Evolutionary conservation across 2,113 vertebrate species (phyloP), one percentile per base, ranked within the genome.

Genomic region (Melospiza melodia): DNA sequence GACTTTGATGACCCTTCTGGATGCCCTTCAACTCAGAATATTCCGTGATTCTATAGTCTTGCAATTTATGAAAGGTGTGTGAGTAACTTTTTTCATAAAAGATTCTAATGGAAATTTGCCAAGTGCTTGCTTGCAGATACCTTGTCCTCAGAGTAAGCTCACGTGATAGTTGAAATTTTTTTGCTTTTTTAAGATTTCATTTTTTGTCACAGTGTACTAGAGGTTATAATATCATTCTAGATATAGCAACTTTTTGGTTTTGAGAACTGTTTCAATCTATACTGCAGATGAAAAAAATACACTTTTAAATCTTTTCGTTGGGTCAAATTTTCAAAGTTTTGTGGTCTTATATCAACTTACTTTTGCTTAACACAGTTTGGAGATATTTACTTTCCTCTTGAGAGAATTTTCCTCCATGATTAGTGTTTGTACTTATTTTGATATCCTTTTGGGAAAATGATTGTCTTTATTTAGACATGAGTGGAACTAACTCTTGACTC

Each of bases 321-420:
- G 6, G 1, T 51, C 46, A 63, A 33, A 6, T 57, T 84, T 78
- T 78, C 20, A 22, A 58, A 49, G 5, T 41, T 80, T 13, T 71
- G 4, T 14, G 13, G 0, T 7, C 54, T 77, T 58, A 41, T 12
- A 55, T 35, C 2, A 11, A 31, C 28, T 65, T 49, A 1, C 12
- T 94, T 89, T 59, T 86, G 3, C 37, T 87, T 35, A 48, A 48
- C 21, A 33, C 24, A 24, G 6, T 74, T 87, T 43, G 17, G 15
- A 66, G 17, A 67, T 76, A 10, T n/a, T 83, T 46, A 17, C 37
- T 83, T 84, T 79, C 6, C 12, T 68, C 35, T 48, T 4, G 2
- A 33, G n/a, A 48, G 28, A 65, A 79, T 69, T 88, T 91, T 43
- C 19, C 10, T 77, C 12, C 27, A 10, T 46, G 7, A 18, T 27